Evolutionary conservation across 2,797 vertebrate species (phyloP).

Genomic region (Sciaenops ocellatus): DNA sequence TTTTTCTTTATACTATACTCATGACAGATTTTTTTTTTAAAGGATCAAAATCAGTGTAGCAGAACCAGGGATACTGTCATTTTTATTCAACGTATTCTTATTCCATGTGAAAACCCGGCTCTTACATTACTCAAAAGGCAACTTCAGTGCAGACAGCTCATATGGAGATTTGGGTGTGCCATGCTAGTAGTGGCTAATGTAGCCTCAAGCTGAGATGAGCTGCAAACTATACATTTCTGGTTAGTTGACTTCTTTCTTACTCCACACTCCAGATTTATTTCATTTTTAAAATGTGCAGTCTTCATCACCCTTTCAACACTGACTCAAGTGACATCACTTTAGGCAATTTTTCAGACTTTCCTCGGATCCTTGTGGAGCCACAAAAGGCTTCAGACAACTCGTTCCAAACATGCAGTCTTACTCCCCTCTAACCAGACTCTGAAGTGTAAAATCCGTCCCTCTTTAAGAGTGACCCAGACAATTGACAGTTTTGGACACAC

Average conservation of each 20-base stretch:
- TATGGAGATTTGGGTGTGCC: not conserved
- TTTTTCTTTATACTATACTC: too few relatives aligned
- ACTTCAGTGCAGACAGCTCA: not conserved
- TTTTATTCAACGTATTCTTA: not conserved
- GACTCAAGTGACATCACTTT: not conserved
- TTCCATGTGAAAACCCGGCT: too few relatives aligned
- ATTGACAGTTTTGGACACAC: not conserved
- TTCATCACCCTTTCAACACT: too few relatives aligned
- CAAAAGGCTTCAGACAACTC: not conserved
- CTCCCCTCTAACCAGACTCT: not conserved
- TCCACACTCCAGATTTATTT: not conserved
- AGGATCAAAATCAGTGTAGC: not conserved
- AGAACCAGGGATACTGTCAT: not conserved
- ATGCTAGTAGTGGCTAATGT: too few relatives aligned
- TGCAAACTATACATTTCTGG: not conserved
- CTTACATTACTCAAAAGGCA: not conserved
- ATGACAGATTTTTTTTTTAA: not conserved
- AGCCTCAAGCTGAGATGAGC: not conserved
- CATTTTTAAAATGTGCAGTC: not conserved
- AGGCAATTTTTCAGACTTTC: not conserved
- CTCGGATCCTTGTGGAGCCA: not conserved
- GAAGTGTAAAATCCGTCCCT: not conserved
- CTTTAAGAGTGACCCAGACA: constrained; percentile 14
- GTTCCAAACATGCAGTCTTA: not conserved
- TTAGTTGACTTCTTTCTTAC: not conserved